Evolutionary conservation across 30 jellyfish, hydroid and myxozoan genomes (phyloP), one percentile per base, ranked within the genome.

Genomic region (Morbakka virulenta): DNA sequence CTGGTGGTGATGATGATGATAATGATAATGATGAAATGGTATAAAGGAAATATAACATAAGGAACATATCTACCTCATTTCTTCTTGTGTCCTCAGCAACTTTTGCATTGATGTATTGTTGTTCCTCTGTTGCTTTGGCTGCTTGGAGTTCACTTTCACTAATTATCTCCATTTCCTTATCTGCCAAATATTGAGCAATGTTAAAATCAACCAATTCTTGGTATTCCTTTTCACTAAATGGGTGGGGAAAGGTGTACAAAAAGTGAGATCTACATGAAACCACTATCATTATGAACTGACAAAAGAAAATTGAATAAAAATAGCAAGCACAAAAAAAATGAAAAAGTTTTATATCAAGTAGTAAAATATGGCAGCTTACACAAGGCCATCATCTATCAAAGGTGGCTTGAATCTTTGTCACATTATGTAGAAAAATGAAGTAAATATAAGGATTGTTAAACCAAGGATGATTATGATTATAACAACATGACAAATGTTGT

Each of bases 61-160:
- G n/a, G n/a, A n/a, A n/a, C n/a, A n/a, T n/a, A 9, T 48, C 11
- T 33, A 88, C 97, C 93, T 89, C n/a, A n/a, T n/a, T n/a, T n/a
- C n/a, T n/a, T n/a, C n/a, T n/a, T n/a, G n/a, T n/a, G n/a, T n/a
- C n/a, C n/a, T n/a, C n/a, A n/a, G n/a, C 82, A 31, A 76, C 82
- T 34, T 82, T 80, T 11, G 95, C 91, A 21, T 82, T 95, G 24
- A 89, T 72, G 51, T 81, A 89, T 48, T 89, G 89, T 25, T 81
- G 79, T 36, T 80, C 74, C 62, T 89, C 97, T 34, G 81, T 75
- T 53, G 67, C 53, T 64, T 52, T 35, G 1, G 91, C 87, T n/a
- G n/a, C n/a, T n/a, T n/a, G n/a, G n/a, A n/a, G n/a, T 30, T 77
- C 95, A 3, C 79, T 93, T 12, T 88, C 74, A 34, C 89, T 71